Percentiles rank a stretch among this genome's conserved stretches.
phyloP scores from a whole-genome alignment of 2,888 invertebrate genomes.

The Zonitis immaculata region DNA sequence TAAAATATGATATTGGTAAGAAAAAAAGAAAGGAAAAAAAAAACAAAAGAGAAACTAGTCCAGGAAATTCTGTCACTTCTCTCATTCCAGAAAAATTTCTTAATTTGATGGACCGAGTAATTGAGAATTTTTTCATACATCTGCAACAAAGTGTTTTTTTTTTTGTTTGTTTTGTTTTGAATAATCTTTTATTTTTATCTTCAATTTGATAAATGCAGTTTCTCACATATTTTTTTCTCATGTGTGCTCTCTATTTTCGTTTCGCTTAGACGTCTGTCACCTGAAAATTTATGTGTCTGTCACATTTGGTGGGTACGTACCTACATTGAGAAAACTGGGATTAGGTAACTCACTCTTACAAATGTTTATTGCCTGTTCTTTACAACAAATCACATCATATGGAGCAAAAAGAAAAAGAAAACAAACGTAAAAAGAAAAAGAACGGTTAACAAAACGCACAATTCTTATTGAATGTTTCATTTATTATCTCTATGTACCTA shows the following conservation, averaged over 20 bases:
- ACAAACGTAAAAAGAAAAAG: too few relatives aligned
- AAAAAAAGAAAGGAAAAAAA: too few relatives aligned
- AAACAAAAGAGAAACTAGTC: too few relatives aligned
- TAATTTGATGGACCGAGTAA: too few relatives aligned
- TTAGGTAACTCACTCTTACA: constrained; percentile 22
- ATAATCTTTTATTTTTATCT: constrained; percentile 23
- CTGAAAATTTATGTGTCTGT: constrained; percentile 27
- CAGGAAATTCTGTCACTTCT: too few relatives aligned
- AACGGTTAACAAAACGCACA: constrained; percentile 18
- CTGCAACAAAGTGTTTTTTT: too few relatives aligned
- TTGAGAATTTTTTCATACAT: too few relatives aligned
- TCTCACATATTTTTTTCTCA: constrained; percentile 17
- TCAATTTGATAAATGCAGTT: constrained; percentile 27
- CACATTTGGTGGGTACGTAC: constrained; percentile 25
- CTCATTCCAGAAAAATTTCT: too few relatives aligned
- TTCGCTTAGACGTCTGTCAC: constrained; percentile 21
- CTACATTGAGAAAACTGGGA: constrained; percentile 26
- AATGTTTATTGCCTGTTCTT: constrained; percentile 20
- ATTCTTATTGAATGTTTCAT: constrained; percentile 20
- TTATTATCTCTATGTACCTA: constrained; percentile 8
- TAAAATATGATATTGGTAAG: too few relatives aligned
- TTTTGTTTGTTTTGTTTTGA: too few relatives aligned
- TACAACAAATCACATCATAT: constrained; percentile 20
- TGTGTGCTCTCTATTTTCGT: background rate
- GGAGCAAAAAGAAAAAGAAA: constrained; percentile 8